Evolutionary conservation across 2,888 invertebrate genomes (phyloP).

Genomic region (Platypus cylindrus): DNA sequence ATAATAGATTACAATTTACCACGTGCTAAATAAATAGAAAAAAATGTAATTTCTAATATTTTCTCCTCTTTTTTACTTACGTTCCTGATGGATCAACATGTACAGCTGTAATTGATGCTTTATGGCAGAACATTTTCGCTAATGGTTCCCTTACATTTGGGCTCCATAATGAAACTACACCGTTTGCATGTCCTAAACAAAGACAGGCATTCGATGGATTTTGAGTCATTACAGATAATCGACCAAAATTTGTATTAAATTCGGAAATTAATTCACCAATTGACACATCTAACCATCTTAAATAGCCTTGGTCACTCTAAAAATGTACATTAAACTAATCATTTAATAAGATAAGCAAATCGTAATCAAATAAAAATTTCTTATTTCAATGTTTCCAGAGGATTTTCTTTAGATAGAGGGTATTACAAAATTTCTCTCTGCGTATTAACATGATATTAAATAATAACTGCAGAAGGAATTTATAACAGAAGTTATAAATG

Average conservation of each 20-base stretch:
- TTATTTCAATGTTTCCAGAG: conserved; percentile 1
- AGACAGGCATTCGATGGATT: conserved; percentile 91
- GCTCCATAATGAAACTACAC: conserved; percentile 91
- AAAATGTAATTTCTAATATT: neutral
- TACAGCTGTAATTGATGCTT: conserved; percentile 64
- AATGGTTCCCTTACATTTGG: conserved; percentile 77
- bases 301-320: conserved; percentile 61
- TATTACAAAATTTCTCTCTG: no score
- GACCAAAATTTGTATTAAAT: conserved; percentile 62
- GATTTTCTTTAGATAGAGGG: neutral
- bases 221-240: conserved; percentile 74
- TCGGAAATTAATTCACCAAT: conserved; percentile 79
- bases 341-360: no score
- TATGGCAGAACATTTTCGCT: conserved; percentile 85
- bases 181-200: conserved; percentile 81
- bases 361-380: neutral
- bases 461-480: no score
- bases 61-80: conserved; percentile 40
- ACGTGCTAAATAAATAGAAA: neutral
- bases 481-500: no score
- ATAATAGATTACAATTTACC: neutral
- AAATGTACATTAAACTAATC: no score
- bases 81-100: conserved; percentile 75
- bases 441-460: no score
- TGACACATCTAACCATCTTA: conserved; percentile 90